Percentiles rank a stretch among this genome's conserved stretches.
Evolutionary conservation across 2,888 invertebrate genomes (phyloP).

Genomic region (Apantesis nais): DNA sequence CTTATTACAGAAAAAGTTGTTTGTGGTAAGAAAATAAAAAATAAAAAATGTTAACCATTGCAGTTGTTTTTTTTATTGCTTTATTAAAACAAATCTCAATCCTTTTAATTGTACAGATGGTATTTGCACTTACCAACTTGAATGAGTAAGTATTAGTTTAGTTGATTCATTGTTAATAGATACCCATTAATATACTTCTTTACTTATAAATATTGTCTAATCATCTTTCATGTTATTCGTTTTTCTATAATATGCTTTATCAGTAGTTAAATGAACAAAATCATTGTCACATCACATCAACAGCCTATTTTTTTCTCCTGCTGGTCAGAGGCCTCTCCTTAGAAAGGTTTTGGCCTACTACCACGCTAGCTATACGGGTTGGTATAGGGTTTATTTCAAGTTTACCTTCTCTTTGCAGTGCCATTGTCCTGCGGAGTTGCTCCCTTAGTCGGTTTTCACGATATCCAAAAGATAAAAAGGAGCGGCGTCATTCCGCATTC

Average conservation of each 20-base stretch:
- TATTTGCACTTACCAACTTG: constrained; percentile 1
- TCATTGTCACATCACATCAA: too few relatives aligned
- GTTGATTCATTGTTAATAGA: neutral
- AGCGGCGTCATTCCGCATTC: too few relatives aligned
- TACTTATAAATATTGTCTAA: neutral
- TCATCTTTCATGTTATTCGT: neutral
- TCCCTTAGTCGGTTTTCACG: too few relatives aligned
- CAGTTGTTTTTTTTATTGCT: constrained; percentile 12
- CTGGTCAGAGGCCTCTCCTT: too few relatives aligned
- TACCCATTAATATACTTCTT: neutral
- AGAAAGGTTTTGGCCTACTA: too few relatives aligned
- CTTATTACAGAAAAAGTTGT: too few relatives aligned
- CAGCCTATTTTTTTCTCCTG: too few relatives aligned
- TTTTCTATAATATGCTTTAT: neutral
- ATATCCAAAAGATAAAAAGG: too few relatives aligned
- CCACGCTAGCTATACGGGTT: too few relatives aligned
- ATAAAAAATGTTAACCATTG: constrained; percentile 3
- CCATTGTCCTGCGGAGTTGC: too few relatives aligned
- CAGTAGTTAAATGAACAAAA: neutral
- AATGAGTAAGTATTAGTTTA: constrained; percentile 10
- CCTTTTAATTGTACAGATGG: constrained; percentile 10
- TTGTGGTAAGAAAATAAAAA: constrained; percentile 1
- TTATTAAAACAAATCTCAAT: constrained; percentile 12
- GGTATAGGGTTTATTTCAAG: too few relatives aligned
- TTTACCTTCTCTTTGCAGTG: too few relatives aligned